Percentiles rank a stretch among this genome's conserved stretches.
These are phyloP conservation scores for Clarias fuscus DNA, from an alignment of 2,797 vertebrate species.

Conservation along the genomic window DNA sequence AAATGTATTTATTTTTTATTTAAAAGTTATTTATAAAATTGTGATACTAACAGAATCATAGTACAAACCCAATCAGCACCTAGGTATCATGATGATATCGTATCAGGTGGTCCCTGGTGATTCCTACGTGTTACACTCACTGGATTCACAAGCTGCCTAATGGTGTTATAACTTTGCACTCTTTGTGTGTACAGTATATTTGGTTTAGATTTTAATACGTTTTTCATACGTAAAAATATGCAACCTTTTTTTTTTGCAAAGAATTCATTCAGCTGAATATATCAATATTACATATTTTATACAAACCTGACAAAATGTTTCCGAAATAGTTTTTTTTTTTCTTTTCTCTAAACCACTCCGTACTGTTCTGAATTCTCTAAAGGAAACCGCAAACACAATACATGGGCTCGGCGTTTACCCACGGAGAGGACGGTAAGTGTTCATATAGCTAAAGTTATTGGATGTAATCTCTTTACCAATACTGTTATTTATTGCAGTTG, in stretches of 20 bases:
- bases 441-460: background rate
- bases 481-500: background rate
- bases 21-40: too few relatives aligned
- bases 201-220: background rate
- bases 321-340: background rate
- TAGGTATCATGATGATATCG: too few relatives aligned
- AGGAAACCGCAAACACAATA: background rate
- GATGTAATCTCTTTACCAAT: background rate
- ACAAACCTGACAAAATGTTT: background rate
- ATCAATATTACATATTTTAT: background rate
- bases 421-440: background rate
- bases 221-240: background rate
- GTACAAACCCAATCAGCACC: too few relatives aligned
- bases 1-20: too few relatives aligned
- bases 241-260: background rate
- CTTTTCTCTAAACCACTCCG: background rate
- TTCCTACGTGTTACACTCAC: background rate
- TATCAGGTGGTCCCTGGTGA: too few relatives aligned
- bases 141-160: background rate
- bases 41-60: too few relatives aligned
- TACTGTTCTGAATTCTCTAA: background rate
- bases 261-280: background rate
- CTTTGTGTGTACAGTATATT: background rate
- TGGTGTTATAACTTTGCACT: too few relatives aligned
- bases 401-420: too few relatives aligned